Conservation (phyloP, 2,113 vertebrate species). For the Microtus montanus region DNA sequence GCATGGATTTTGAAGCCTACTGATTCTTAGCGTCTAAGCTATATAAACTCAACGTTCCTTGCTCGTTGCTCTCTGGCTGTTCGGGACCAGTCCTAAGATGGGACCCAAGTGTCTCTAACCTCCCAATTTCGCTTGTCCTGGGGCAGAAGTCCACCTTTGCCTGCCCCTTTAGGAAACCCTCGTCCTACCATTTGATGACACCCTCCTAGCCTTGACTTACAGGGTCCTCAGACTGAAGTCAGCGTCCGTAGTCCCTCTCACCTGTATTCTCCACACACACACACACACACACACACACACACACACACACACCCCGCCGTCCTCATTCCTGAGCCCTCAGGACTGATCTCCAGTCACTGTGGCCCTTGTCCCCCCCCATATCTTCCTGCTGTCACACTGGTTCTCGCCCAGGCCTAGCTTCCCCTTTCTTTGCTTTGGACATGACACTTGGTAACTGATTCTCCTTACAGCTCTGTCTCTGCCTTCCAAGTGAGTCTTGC, state of each 20-base stretch:
- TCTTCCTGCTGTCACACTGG: not conserved
- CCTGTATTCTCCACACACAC: no score
- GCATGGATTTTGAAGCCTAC: not conserved
- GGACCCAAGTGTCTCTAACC: not conserved
- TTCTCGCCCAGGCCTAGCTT: not conserved
- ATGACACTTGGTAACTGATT: not conserved
- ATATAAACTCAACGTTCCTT: not conserved
- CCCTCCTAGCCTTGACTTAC: not conserved
- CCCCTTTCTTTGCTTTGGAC: not conserved
- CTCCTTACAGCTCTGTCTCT: not conserved
- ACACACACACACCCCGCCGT: not conserved
- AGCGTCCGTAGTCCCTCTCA: not conserved
- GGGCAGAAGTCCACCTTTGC: not conserved
- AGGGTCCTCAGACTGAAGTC: not conserved
- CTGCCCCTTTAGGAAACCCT: not conserved
- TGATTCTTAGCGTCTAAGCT: not conserved
- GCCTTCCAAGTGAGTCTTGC: not conserved
- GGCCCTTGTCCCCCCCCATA: not conserved
- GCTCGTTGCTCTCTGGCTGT: not conserved
- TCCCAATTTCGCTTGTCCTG: not conserved
- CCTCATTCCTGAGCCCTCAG: not conserved
- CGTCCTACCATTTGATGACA: not conserved
- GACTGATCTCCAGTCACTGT: not conserved
- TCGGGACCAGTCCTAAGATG: no score
- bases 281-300: no score